These are phyloP conservation scores for Heteromormyrus szaboi DNA, from an alignment of 2,797 vertebrate genomes.

Conservation along the genomic window DNA sequence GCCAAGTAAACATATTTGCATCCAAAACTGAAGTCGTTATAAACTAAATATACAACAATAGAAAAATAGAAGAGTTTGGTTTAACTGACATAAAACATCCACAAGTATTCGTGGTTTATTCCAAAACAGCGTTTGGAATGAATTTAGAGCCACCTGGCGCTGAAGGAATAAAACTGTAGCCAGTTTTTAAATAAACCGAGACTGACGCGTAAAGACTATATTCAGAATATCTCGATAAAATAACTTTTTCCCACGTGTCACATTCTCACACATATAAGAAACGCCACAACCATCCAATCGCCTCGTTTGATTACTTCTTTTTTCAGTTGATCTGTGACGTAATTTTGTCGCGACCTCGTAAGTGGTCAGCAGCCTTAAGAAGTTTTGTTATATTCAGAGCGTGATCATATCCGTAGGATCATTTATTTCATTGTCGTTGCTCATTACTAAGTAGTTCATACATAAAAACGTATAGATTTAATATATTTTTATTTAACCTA, in stretches of 20 bases:
- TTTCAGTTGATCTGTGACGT: background rate
- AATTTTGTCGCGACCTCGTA: background rate
- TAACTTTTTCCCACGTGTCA: background rate
- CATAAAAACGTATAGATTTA: background rate
- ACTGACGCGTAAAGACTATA: background rate
- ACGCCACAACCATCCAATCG: background rate
- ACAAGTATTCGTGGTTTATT: background rate
- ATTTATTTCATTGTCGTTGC: background rate
- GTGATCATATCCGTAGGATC: background rate
- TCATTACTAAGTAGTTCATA: background rate
- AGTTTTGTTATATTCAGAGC: background rate
- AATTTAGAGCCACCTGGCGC: background rate
- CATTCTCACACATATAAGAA: background rate
- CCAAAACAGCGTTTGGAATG: background rate
- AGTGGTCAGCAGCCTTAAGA: background rate
- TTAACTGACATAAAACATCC: background rate
- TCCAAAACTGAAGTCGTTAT: background rate
- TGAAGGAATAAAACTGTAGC: background rate
- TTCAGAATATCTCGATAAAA: background rate
- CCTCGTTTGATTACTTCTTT: background rate
- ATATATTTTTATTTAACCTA: background rate
- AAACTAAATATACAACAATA: background rate
- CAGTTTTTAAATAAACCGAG: background rate
- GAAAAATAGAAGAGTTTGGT: background rate
- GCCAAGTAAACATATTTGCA: background rate